These are phyloP conservation scores for Aleadryas rufinucha DNA, from an alignment of 2,113 vertebrate genomes.

Conservation along the genomic window DNA sequence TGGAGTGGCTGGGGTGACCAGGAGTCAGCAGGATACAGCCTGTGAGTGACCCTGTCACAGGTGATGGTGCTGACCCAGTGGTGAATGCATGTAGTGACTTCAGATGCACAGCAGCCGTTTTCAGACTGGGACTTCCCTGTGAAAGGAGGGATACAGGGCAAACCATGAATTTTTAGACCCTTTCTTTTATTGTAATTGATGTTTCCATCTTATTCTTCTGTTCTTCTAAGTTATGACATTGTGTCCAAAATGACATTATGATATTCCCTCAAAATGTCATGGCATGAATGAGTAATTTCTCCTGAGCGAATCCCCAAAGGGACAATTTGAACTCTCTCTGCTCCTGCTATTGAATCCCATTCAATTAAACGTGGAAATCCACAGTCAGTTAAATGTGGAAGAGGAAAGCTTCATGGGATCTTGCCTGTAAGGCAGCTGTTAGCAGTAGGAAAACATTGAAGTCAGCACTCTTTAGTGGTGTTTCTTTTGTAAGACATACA, in stretches of 20 bases:
- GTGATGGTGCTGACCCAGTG: not conserved
- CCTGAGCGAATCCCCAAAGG: not conserved
- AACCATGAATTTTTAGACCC: not conserved
- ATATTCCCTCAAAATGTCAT: constrained; percentile 55
- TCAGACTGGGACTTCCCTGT: not conserved
- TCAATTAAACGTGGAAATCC: constrained; percentile 40
- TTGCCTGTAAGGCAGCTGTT: constrained; percentile 49
- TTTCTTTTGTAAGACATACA: constrained; percentile 43
- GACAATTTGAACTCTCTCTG: constrained; percentile 43
- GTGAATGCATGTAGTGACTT: fast-evolving
- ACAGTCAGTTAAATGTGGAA: constrained; percentile 41
- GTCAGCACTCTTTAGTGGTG: constrained; percentile 35
- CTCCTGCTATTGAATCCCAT: constrained; percentile 42
- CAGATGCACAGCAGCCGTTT: not conserved
- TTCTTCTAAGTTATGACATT: constrained; percentile 48
- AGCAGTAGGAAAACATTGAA: constrained; percentile 47
- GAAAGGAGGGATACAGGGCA: not conserved
- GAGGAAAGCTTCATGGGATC: constrained; percentile 21
- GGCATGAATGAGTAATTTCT: constrained; percentile 54
- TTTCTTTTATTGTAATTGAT: constrained; percentile 9
- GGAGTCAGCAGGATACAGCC: not conserved
- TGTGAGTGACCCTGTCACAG: fast-evolving
- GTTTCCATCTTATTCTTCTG: constrained; percentile 39
- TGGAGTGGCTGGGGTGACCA: not conserved
- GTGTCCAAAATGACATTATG: constrained; percentile 42